Conservation (phyloP, 64 coral and sea anemone genomes). For the Actinia equina region DNA sequence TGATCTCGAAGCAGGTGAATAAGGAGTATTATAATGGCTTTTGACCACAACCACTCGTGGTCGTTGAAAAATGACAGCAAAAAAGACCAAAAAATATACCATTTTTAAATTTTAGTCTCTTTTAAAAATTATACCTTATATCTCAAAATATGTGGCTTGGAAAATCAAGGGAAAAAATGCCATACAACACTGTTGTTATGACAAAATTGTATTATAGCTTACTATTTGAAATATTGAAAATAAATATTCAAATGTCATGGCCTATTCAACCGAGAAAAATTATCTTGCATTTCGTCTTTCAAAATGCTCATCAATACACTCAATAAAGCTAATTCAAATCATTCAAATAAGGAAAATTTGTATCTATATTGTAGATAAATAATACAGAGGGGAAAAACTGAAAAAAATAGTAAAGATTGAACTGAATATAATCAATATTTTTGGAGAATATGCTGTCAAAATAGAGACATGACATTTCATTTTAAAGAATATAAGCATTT, state of each 20-base stretch:
- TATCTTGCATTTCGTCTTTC: not conserved
- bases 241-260: slow-evolving; percentile 18
- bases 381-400: not conserved
- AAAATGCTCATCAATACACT: not conserved
- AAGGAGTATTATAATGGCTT: slow-evolving; percentile 2
- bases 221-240: not conserved
- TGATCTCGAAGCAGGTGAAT: not conserved
- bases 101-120: not conserved
- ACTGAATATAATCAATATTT: not conserved
- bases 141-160: not conserved
- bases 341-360: not conserved
- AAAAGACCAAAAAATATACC: not conserved
- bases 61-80: not conserved
- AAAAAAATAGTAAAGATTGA: not conserved
- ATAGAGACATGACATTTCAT: not conserved
- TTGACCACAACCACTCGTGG: not conserved
- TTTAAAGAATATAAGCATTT: not conserved
- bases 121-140: not conserved
- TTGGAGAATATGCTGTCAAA: not conserved
- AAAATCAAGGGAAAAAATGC: not conserved
- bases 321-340: not conserved
- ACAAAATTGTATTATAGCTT: not conserved
- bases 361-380: not conserved
- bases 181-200: not conserved
- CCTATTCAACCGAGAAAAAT: not conserved